Base-by-base conservation (phyloP, 2,888 invertebrate genomes). In the Acanthopleura granulata region DNA sequence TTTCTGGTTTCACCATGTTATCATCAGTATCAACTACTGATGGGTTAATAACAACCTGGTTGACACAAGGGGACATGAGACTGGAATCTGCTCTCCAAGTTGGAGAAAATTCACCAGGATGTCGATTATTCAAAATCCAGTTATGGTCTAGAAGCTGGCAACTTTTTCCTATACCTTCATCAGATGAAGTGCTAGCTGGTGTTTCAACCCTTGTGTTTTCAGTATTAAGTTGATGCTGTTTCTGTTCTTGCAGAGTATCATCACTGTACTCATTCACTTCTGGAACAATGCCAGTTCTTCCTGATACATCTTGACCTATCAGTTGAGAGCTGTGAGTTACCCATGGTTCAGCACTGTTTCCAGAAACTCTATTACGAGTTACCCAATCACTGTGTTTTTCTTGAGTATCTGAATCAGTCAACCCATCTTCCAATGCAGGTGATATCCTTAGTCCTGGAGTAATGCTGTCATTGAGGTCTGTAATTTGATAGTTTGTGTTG, bases 21-120 rank as follows among this genome's bases (percentile, higher is more conserved):
- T 79, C 75, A 72, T 79, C 75, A 72, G 75, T 62, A 15, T 72
- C 71, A 27, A 30, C 72, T 18, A 62, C 61, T 22, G 49, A 22
- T 57, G 18, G 62, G 50, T 62, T 27, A 72, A 27, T 73, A 57
- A 73, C 12, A n/a, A n/a, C 57, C 3, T 57, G 3, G 22, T 57
- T 40, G 40, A 40, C 40, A 40, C 40, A 40, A 3, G 40, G 9
- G 40, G 40, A 40, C 40, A 40, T 40, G 40, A 40, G 40, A 40
- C 40, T 40, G 40, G 40, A 40, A 40, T 40, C 40, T 40, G 40
- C 40, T 9, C 40, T 40, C 57, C 57, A 57, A 57, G 57, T 12
- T n/a, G 18, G 18, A 6, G 57, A 22, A n/a, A 57, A 57, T 22
- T 57, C 57, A n/a, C n/a, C 57, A n/a, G 57, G 57, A 57, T 22